Evolutionary conservation across 2,888 invertebrate genomes (phyloP).

Genomic region (Phorcus lineatus): DNA sequence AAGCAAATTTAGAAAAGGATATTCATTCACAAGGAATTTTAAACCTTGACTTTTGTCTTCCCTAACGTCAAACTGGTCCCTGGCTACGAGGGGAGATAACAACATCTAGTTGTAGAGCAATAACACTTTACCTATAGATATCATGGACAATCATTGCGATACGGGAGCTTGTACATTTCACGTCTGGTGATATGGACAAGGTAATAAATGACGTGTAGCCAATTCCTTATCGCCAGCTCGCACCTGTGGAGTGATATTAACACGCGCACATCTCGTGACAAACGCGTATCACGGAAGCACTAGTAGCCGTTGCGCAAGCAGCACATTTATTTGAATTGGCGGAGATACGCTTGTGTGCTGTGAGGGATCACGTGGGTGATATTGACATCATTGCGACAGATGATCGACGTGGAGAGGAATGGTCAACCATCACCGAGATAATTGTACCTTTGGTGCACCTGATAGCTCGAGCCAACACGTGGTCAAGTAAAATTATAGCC

Average conservation of each 20-base stretch:
- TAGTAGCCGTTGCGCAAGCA: neutral
- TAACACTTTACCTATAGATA: neutral
- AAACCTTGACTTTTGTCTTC: no score
- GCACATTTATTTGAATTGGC: neutral
- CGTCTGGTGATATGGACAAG: neutral
- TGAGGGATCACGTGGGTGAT: no score
- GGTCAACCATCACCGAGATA: no score
- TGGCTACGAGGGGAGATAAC: no score
- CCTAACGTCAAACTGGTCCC: no score
- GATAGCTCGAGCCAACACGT: no score
- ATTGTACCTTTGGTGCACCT: no score
- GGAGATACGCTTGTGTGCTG: neutral
- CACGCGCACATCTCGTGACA: neutral
- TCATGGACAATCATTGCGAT: neutral
- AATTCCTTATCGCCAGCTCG: neutral
- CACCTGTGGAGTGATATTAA: neutral
- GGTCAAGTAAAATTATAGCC: neutral
- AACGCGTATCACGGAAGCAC: neutral
- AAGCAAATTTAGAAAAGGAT: no score
- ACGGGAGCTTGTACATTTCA: neutral
- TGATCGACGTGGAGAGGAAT: no score
- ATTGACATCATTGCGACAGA: no score
- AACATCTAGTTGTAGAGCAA: no score
- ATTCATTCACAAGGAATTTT: no score
- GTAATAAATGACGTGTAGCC: neutral